Evolutionary conservation across 1,140 invertebrate species (phyloP).

Genomic region (Ceratina australensis): DNA sequence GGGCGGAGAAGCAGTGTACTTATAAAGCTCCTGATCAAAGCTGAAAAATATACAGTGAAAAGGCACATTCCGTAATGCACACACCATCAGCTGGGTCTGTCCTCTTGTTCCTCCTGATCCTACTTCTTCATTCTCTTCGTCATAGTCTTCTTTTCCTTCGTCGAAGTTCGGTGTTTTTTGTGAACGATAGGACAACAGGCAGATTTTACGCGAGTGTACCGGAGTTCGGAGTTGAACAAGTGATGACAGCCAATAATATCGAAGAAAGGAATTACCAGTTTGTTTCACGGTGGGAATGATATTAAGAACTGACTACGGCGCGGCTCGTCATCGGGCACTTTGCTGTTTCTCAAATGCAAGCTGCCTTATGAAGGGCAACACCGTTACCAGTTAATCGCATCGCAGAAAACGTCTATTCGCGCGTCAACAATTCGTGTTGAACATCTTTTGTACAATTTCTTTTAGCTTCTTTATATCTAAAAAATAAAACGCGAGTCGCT

Average conservation of each 20-base stretch:
- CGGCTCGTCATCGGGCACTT: constrained; percentile 75
- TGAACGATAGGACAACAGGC: background rate
- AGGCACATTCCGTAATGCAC: background rate
- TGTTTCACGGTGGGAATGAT: constrained; percentile 21
- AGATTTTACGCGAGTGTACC: background rate
- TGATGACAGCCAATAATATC: background rate
- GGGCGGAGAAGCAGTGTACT: constrained; percentile 49
- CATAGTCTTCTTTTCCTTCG: no score
- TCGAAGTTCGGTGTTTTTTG: background rate
- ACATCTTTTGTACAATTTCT: no score
- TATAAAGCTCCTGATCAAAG: constrained; percentile 63
- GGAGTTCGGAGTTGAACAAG: background rate
- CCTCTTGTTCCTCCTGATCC: background rate
- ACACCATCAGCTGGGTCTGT: background rate
- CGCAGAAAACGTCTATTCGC: background rate
- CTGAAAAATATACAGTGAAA: constrained; percentile 45
- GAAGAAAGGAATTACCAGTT: background rate
- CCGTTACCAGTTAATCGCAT: constrained; percentile 53
- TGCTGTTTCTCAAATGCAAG: constrained; percentile 67
- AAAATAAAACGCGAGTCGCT: background rate
- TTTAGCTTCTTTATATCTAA: no score
- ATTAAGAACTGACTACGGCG: constrained; percentile 60
- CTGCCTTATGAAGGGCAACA: constrained; percentile 75
- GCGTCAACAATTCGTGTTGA: no score
- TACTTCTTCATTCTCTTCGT: background rate